These are phyloP conservation scores for Drosophila nasuta DNA, from an alignment of 1,140 invertebrate species.

Conservation along the genomic window DNA sequence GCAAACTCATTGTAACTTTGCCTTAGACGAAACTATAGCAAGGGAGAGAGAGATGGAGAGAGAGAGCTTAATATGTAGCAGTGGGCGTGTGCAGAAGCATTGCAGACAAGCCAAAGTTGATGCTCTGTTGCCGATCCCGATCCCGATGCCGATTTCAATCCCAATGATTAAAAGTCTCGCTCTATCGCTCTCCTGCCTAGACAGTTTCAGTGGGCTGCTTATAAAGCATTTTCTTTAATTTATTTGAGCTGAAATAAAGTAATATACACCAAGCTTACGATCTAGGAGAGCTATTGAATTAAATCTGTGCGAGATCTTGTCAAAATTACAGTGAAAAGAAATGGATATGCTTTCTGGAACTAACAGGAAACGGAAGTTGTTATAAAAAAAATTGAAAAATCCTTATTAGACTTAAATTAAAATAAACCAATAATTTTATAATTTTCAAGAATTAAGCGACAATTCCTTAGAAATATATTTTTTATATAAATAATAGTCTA, in stretches of 20 bases:
- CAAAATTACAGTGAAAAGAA: neutral
- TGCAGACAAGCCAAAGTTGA: conserved; percentile 26
- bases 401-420: too few species aligned
- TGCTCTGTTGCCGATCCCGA: conserved; percentile 13
- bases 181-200: conserved; percentile 4
- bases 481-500: too few species aligned
- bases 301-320: conserved; percentile 41
- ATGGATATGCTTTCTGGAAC: too few species aligned
- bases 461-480: too few species aligned
- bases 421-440: too few species aligned
- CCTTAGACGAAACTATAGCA: conserved; percentile 62
- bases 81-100: conserved; percentile 64
- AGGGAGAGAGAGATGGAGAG: conserved; percentile 9
- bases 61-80: conserved; percentile 48
- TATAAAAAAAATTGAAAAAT: too few species aligned
- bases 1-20: conserved; percentile 23
- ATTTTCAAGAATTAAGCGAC: too few species aligned
- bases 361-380: conserved; percentile 29
- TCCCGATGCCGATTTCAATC: conserved; percentile 20
- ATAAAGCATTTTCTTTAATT: conserved; percentile 58
- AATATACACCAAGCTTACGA: conserved; percentile 23
- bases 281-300: conserved; percentile 39
- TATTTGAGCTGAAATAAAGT: conserved; percentile 53
- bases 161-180: conserved; percentile 26
- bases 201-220: conserved; percentile 28